Base-by-base conservation (phyloP, 2,888 invertebrate genomes). In the Amphipoea lucens region DNA sequence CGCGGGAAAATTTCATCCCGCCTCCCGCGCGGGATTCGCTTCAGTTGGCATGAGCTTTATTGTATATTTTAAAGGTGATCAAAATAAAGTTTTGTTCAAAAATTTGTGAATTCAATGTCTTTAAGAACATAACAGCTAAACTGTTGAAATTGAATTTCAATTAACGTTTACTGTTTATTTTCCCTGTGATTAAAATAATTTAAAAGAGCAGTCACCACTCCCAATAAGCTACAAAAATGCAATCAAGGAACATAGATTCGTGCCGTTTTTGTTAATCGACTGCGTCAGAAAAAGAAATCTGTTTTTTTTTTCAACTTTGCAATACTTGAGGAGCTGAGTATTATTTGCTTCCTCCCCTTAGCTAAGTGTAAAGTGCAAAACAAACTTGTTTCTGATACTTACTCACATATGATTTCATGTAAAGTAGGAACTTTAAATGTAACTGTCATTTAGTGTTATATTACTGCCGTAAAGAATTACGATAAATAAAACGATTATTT, bases 401-500 rank as follows among this genome's bases (percentile, higher is more conserved):
- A 17, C 17, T 29, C 12, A 48, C 11, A 14, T 17, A 40, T 12
- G 3, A 51, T 81, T 36, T n/a, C 0, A 51, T 42, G 11, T 57
- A 63, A 23, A 66, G 1, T 66, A 42, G 20, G 1, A 65, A 65
- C 9, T 40, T 40, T 65, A 40, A 65, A 40, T 11, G 20, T 20
- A 40, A 29, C 36, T 57, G 40, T 23, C 17, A 36, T 54, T 12
- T 14, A n/a, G 4, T 83, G 57, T 69, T 23, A 36, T 51, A n/a
- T 60, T 65, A 67, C 6, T 62, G 45, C 40, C 12, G n/a, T 45
- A 17, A 42, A 42, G 14, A 85, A 69, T 76, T 45, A 65, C 17
- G 7, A 82, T 66, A 74, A 87, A 90, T 89, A 79, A 90, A 90
- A 88, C 69, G 0, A 60, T 72, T 74, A 77, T 82, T 60, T 78